phyloP scores from a whole-genome alignment of 2,888 invertebrate species.

The Taenaris catops region DNA sequence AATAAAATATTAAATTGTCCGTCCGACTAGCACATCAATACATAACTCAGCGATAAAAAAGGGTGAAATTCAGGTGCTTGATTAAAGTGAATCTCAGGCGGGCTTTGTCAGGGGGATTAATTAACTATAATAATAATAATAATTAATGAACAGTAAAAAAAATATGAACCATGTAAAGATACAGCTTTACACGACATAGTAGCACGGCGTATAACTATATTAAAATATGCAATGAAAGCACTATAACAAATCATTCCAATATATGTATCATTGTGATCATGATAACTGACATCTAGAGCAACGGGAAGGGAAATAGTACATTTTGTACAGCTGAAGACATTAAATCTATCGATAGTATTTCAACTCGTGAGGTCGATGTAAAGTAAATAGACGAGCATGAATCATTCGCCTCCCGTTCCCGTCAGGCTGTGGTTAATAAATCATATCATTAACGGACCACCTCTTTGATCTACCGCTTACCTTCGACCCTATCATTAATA shows the following conservation, averaged over 20 bases:
- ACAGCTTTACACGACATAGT: no score
- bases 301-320: slow-evolving; percentile 8
- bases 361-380: slow-evolving; percentile 38
- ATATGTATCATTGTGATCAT: slow-evolving; percentile 8
- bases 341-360: slow-evolving; percentile 9
- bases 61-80: no score
- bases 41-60: no score
- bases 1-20: no score
- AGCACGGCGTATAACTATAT: no score
- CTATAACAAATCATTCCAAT: slow-evolving; percentile 6
- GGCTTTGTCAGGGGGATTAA: no score
- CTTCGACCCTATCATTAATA: slow-evolving; percentile 69
- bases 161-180: no score
- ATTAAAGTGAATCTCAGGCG: no score
- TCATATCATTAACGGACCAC: slow-evolving; percentile 34
- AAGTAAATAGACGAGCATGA: slow-evolving; percentile 38
- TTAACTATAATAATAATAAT: no score
- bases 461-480: slow-evolving; percentile 69
- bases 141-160: no score
- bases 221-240: no score
- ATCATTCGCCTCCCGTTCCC: slow-evolving; percentile 32
- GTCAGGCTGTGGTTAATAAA: slow-evolving; percentile 26
- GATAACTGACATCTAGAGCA: slow-evolving; percentile 5
- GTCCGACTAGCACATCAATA: no score
- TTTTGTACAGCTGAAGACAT: slow-evolving; percentile 10